Percentiles rank a stretch among this genome's conserved stretches.
Conservation (phyloP, 2,888 invertebrate species). For the Yponomeuta sedellus region DNA sequence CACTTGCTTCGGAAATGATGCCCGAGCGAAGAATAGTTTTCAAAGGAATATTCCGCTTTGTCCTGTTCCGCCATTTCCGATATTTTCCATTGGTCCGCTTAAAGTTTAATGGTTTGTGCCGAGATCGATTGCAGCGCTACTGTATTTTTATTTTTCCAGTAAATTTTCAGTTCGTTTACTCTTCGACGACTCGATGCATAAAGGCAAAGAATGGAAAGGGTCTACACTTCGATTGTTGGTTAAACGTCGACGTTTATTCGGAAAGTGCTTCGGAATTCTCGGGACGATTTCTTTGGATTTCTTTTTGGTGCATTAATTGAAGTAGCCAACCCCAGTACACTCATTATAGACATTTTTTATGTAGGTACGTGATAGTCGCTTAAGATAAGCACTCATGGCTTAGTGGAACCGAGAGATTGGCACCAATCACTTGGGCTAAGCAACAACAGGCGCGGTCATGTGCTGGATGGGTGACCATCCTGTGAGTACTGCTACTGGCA, state of each 20-base stretch:
- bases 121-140: constrained; percentile 53
- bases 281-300: not conserved
- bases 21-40: constrained; percentile 41
- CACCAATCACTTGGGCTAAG: too few relatives aligned
- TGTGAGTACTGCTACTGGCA: too few relatives aligned
- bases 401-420: too few relatives aligned
- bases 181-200: constrained; percentile 21
- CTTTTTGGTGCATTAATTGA: not conserved
- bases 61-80: constrained; percentile 47
- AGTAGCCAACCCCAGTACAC: too few relatives aligned
- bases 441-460: too few relatives aligned
- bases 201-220: constrained; percentile 14
- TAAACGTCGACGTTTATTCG: constrained; percentile 18
- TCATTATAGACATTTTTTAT: too few relatives aligned
- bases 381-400: too few relatives aligned
- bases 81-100: constrained; percentile 51
- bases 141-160: constrained; percentile 61
- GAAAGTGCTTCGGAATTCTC: too few relatives aligned
- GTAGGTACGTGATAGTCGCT: too few relatives aligned
- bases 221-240: constrained; percentile 26
- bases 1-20: constrained; percentile 13
- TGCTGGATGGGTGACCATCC: too few relatives aligned
- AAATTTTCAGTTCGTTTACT: constrained; percentile 51
- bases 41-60: constrained; percentile 59
- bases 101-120: constrained; percentile 59